Evolutionary conservation across 1,140 invertebrate genomes (phyloP).

Genomic region (Cheumatopsyche charites): DNA sequence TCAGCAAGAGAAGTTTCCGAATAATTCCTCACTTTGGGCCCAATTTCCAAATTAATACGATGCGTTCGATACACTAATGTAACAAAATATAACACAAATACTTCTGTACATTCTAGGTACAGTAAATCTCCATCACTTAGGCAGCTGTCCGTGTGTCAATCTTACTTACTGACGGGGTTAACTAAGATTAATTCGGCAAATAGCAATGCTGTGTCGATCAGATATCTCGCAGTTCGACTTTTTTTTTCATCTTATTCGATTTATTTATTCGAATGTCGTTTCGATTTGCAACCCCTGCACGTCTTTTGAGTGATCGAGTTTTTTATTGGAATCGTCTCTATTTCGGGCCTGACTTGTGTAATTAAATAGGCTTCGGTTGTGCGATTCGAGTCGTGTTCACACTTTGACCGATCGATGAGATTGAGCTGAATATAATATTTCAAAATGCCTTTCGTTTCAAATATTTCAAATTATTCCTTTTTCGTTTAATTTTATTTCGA

Average conservation of each 20-base stretch:
- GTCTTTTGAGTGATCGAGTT: too few species aligned
- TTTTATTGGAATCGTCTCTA: too few species aligned
- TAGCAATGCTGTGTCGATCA: slow-evolving; percentile 42
- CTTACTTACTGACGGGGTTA: slow-evolving; percentile 47
- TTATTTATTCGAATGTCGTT: neutral
- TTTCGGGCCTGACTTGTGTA: too few species aligned
- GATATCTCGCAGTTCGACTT: slow-evolving; percentile 24
- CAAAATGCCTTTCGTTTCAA: too few species aligned
- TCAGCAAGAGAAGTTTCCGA: neutral
- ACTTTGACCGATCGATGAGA: too few species aligned
- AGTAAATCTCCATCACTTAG: slow-evolving; percentile 47
- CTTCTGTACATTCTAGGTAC: slow-evolving; percentile 23
- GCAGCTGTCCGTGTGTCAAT: slow-evolving; percentile 46
- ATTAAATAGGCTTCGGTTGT: too few species aligned
- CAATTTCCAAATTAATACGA: too few species aligned
- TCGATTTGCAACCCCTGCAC: neutral
- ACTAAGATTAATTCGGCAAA: slow-evolving; percentile 48
- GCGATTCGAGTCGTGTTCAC: too few species aligned
- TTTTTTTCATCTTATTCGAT: slow-evolving; percentile 27
- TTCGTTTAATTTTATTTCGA: too few species aligned
- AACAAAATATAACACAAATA: neutral
- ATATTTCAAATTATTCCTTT: too few species aligned
- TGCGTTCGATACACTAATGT: neutral
- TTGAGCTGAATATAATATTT: too few species aligned
- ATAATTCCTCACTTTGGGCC: neutral